Percentiles rank a stretch among this genome's conserved stretches.
These are phyloP conservation scores for Intoshia linei DNA, from an alignment of 1,140 invertebrate genomes.

Conservation along the genomic window DNA sequence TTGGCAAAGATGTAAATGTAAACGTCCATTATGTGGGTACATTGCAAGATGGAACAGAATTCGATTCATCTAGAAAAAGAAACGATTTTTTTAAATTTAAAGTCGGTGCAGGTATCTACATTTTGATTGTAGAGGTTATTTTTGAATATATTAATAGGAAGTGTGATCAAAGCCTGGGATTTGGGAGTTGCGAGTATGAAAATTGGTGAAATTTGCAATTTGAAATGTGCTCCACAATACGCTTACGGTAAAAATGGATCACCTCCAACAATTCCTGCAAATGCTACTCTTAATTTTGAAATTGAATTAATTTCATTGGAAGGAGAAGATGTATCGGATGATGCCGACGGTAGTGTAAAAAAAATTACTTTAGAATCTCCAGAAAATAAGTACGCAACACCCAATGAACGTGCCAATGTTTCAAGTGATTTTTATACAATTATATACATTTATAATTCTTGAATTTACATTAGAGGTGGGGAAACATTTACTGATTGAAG, in stretches of 20 bases:
- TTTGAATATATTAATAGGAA: slow-evolving; percentile 19
- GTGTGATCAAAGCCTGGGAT: slow-evolving; percentile 75
- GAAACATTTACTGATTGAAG: not conserved
- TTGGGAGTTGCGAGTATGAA: slow-evolving; percentile 69
- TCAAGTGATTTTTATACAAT: slow-evolving; percentile 1
- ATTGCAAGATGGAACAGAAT: slow-evolving; percentile 49
- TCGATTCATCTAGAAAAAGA: slow-evolving; percentile 57
- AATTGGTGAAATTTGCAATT: slow-evolving; percentile 42
- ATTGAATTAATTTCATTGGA: slow-evolving; percentile 27
- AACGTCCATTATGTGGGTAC: slow-evolving; percentile 70
- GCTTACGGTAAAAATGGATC: slow-evolving; percentile 52
- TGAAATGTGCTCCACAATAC: slow-evolving; percentile 59
- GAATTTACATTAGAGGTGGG: not conserved
- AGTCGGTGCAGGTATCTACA: slow-evolving; percentile 34
- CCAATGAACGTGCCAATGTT: slow-evolving; percentile 35
- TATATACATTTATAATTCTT: not conserved
- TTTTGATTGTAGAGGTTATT: not conserved
- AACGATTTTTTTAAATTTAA: slow-evolving; percentile 47
- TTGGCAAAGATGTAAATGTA: slow-evolving; percentile 33
- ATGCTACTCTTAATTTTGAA: slow-evolving; percentile 55
- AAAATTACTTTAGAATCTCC: slow-evolving; percentile 36
- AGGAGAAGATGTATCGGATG: slow-evolving; percentile 46
- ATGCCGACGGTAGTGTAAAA: slow-evolving; percentile 45
- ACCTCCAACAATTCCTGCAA: slow-evolving; percentile 54
- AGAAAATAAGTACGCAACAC: slow-evolving; percentile 31